Percentiles rank a stretch among this genome's conserved stretches.
These are phyloP conservation scores for Euwallacea fornicatus DNA, from an alignment of 1,140 invertebrate genomes.

Conservation along the genomic window DNA sequence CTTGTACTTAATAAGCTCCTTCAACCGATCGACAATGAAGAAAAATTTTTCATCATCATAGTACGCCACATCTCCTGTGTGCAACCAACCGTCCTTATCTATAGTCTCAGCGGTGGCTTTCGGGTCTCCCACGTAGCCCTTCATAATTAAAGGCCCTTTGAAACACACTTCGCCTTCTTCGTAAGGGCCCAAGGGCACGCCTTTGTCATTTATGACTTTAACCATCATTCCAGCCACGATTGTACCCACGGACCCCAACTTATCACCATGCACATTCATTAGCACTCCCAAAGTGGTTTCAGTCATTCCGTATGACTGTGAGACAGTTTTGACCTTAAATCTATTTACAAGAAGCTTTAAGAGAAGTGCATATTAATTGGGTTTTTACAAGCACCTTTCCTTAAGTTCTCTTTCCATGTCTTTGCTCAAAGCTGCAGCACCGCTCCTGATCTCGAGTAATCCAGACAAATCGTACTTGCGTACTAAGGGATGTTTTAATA, in stretches of 20 bases:
- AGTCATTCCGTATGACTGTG: slow-evolving; percentile 71
- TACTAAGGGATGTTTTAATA: slow-evolving; percentile 49
- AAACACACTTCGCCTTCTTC: slow-evolving; percentile 72
- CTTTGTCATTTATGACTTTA: slow-evolving; percentile 67
- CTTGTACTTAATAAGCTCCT: slow-evolving; percentile 47
- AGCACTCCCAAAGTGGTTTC: slow-evolving; percentile 62
- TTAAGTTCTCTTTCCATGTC: slow-evolving; percentile 48
- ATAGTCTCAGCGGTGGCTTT: slow-evolving; percentile 67
- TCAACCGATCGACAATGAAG: slow-evolving; percentile 45
- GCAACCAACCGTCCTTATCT: slow-evolving; percentile 72
- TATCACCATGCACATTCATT: slow-evolving; percentile 46
- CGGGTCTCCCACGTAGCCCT: slow-evolving; percentile 66
- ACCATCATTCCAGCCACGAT: slow-evolving; percentile 63
- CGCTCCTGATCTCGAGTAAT: slow-evolving; percentile 55
- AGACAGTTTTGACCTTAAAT: slow-evolving; percentile 52
- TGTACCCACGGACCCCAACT: slow-evolving; percentile 63
- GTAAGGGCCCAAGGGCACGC: slow-evolving; percentile 63
- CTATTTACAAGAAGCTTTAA: slow-evolving; percentile 29
- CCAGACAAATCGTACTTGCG: slow-evolving; percentile 56
- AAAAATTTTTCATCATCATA: slow-evolving; percentile 63
- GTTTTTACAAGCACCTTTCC: slow-evolving; percentile 31
- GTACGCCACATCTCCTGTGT: slow-evolving; percentile 81
- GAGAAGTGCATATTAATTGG: not conserved
- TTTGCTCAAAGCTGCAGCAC: slow-evolving; percentile 57
- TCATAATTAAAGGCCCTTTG: slow-evolving; percentile 67